A percentile compares a stretch with the other conserved stretches of the same genome.
Evolutionary conservation across 2,797 vertebrate genomes (phyloP).

Genomic region (Ptychadena robeensis): DNA sequence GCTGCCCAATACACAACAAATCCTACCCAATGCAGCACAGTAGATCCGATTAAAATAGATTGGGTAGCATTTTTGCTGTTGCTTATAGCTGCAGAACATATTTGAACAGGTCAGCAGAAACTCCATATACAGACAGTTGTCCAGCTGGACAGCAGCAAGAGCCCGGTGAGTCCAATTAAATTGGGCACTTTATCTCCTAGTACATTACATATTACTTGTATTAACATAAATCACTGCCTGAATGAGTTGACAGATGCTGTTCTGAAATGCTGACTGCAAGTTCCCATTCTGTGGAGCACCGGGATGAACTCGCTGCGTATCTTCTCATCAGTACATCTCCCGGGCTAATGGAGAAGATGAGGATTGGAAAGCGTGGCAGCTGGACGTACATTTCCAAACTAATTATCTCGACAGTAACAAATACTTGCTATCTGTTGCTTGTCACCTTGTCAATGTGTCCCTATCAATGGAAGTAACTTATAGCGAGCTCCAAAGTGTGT

Average conservation of each 20-base stretch:
- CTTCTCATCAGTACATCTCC: constrained; percentile 1
- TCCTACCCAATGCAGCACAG: too few species aligned
- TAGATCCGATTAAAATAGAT: too few species aligned
- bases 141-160: constrained; percentile 38
- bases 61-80: background rate
- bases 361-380: background rate
- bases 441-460: background rate
- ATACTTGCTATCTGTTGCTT: background rate
- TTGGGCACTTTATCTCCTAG: constrained; percentile 21
- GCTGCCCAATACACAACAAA: too few species aligned
- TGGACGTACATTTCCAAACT: background rate
- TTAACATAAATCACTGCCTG: constrained; percentile 36
- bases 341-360: background rate
- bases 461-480: too few species aligned
- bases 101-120: background rate
- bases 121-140: background rate
- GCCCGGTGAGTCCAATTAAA: constrained; percentile 39
- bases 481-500: too few species aligned
- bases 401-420: background rate
- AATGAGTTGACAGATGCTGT: constrained; percentile 37
- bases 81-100: constrained; percentile 5
- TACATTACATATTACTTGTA: constrained; percentile 4
- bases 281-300: background rate
- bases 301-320: background rate
- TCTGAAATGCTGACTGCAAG: constrained; percentile 22